Conservation (phyloP, 2,113 vertebrate species). For the Crotalus viridis region DNA sequence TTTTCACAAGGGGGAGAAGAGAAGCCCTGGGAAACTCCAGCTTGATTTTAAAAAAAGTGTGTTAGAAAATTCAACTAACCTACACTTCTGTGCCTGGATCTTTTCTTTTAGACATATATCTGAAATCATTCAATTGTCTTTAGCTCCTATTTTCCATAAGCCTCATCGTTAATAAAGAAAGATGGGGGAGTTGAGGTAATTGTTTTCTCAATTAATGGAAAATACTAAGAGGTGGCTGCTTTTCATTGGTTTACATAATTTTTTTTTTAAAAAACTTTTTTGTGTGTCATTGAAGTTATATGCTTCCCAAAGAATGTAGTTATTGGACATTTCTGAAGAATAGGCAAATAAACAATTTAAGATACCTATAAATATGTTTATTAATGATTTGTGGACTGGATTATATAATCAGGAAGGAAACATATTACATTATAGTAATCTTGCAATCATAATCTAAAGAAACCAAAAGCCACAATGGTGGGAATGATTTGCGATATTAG, state of each 20-base stretch:
- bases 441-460: not conserved
- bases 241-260: not conserved
- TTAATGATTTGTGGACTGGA: not conserved
- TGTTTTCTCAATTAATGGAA: not conserved
- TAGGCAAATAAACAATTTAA: not conserved
- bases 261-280: not conserved
- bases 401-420: not conserved
- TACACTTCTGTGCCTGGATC: not conserved
- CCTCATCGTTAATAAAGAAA: not conserved
- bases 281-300: not conserved
- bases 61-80: not conserved
- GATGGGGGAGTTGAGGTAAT: not conserved
- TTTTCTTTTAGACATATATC: not conserved
- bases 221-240: not conserved
- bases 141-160: not conserved
- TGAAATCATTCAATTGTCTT: not conserved
- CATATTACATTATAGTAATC: not conserved
- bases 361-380: not conserved
- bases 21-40: not conserved
- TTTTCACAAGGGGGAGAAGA: not conserved
- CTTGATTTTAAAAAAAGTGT: not conserved
- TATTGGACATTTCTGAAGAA: not conserved
- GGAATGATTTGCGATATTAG: rapidly evolving
- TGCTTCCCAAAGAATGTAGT: not conserved
- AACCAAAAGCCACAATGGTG: not conserved